These are phyloP conservation scores for Clarias gariepinus DNA, from an alignment of 2,113 vertebrate species.

Conservation along the genomic window DNA sequence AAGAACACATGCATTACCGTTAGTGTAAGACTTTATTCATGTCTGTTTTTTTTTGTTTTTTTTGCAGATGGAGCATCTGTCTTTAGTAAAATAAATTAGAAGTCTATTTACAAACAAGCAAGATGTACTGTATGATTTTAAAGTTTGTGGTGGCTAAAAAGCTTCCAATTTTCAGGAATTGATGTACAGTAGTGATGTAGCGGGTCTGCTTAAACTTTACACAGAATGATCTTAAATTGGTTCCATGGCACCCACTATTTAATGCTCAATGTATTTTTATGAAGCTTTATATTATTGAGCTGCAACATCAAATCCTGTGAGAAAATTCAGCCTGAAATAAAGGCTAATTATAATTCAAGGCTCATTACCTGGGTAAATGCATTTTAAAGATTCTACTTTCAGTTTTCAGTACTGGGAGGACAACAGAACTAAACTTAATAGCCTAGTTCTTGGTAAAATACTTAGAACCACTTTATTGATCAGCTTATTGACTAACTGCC, in stretches of 20 bases:
- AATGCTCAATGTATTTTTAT: constrained; percentile 6
- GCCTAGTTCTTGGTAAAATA: neutral
- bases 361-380: neutral
- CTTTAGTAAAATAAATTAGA: neutral
- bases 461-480: neutral
- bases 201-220: neutral
- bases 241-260: neutral
- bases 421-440: neutral
- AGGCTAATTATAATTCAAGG: neutral
- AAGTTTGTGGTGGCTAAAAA: neutral
- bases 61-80: neutral
- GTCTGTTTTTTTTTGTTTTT: neutral
- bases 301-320: neutral
- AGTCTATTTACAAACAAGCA: neutral
- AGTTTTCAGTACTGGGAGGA: neutral
- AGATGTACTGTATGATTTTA: neutral
- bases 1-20: neutral
- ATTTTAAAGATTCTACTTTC: neutral
- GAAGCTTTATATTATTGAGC: neutral
- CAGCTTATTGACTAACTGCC: neutral
- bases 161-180: neutral
- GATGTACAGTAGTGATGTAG: neutral
- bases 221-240: neutral
- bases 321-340: constrained; percentile 5
- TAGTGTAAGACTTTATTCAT: neutral